Evolutionary conservation across 2,888 invertebrate genomes (phyloP).

Genomic region (Stenodema calcarata): DNA sequence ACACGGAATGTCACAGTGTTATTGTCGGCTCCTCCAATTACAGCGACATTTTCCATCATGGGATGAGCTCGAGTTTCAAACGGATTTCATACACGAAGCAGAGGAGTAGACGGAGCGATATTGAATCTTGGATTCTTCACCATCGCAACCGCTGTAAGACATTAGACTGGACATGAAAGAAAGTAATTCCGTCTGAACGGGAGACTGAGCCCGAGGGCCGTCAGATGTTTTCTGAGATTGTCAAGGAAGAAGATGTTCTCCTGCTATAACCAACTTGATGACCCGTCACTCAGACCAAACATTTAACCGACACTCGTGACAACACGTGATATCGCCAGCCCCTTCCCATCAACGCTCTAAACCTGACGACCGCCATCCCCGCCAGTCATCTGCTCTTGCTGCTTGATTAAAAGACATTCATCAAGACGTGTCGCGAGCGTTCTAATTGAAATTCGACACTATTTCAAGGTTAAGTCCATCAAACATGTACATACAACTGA

Average conservation of each 20-base stretch:
- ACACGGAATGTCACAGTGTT: too few species aligned
- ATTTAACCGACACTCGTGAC: background rate
- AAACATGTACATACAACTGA: too few species aligned
- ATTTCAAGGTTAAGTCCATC: too few species aligned
- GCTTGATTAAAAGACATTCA: background rate
- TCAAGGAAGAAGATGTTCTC: background rate
- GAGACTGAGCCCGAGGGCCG: background rate
- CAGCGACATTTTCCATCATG: too few species aligned
- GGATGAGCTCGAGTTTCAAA: too few species aligned
- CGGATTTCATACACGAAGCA: too few species aligned
- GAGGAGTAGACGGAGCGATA: background rate
- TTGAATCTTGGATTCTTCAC: background rate
- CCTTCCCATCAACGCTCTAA: background rate
- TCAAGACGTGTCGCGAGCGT: background rate
- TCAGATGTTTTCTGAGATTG: background rate
- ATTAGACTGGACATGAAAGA: background rate
- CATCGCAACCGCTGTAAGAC: background rate
- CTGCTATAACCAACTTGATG: background rate
- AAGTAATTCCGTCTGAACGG: background rate
- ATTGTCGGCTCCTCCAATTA: too few species aligned
- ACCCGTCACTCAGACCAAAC: background rate
- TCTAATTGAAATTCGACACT: background rate
- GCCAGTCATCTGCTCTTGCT: background rate
- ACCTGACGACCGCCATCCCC: background rate
- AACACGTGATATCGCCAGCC: background rate